A percentile compares a stretch with the other conserved stretches of the same genome.
These are phyloP conservation scores for Glyphotaelius pellucidus DNA, from an alignment of 2,888 invertebrate genomes.

Conservation along the genomic window DNA sequence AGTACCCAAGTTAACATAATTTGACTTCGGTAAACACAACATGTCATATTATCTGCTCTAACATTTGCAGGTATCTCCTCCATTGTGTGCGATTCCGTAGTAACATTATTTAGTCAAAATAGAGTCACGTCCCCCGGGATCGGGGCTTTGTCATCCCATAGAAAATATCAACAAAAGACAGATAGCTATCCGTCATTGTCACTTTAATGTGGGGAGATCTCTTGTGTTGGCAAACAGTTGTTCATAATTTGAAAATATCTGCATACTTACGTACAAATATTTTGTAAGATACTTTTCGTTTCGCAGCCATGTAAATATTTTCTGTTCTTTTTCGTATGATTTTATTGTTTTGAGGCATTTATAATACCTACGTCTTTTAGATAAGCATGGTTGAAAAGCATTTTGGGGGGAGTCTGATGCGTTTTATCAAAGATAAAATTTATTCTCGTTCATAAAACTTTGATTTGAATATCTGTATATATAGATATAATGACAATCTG, in stretches of 20 bases:
- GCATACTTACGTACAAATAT: not conserved
- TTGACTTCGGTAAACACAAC: not conserved
- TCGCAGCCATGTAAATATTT: not conserved
- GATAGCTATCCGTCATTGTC: conserved; percentile 55
- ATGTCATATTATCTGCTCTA: not conserved
- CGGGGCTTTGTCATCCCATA: conserved; percentile 49
- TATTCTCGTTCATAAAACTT: too few relatives aligned
- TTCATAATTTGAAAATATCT: conserved; percentile 44
- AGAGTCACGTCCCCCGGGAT: conserved; percentile 33
- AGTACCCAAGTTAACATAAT: not conserved
- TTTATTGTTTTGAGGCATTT: not conserved
- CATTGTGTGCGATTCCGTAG: conserved; percentile 9
- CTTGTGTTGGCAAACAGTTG: conserved; percentile 33
- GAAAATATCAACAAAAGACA: conserved; percentile 36
- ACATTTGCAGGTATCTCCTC: not conserved
- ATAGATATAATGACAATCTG: too few relatives aligned
- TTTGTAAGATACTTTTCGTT: not conserved
- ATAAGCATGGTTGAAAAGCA: too few relatives aligned
- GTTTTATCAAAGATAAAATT: too few relatives aligned
- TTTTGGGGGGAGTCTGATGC: too few relatives aligned
- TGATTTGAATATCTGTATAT: too few relatives aligned
- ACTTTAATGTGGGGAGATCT: conserved; percentile 41
- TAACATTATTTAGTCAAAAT: conserved; percentile 39
- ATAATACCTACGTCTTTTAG: not conserved
- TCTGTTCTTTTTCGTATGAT: not conserved